Conservation (phyloP, 2,113 vertebrate species). For the Siniperca chuatsi region DNA sequence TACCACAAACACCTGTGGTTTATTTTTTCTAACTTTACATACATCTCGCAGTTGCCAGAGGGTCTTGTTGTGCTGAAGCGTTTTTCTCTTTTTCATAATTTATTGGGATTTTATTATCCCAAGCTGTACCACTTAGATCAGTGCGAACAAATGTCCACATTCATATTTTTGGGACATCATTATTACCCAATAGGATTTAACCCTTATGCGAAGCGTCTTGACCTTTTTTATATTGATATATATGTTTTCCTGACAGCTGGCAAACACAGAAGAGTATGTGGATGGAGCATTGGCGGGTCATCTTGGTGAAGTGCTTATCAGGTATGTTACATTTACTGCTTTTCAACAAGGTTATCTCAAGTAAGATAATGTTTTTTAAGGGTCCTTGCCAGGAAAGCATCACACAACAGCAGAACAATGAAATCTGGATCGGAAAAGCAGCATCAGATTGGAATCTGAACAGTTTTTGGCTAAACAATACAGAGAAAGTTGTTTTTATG, state of each 20-base stretch:
- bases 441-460: background rate
- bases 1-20: too few relatives aligned
- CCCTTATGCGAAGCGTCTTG: background rate
- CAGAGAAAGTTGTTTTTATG: background rate
- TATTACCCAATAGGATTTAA: too few relatives aligned
- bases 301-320: conserved; percentile 97
- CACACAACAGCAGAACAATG: background rate
- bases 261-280: conserved; percentile 99
- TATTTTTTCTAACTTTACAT: background rate
- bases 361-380: background rate
- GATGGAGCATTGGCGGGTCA: conserved; percentile 97
- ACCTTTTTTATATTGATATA: background rate
- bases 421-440: background rate
- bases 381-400: background rate
- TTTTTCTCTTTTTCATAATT: background rate
- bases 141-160: background rate
- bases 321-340: conserved; percentile 81
- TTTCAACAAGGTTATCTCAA: background rate
- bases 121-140: background rate
- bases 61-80: background rate
- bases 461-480: background rate
- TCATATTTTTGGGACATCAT: background rate
- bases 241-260: conserved; percentile 84
- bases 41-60: background rate
- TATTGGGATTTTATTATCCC: background rate